Base-by-base conservation (phyloP, 2,888 invertebrate genomes). In the Drosophila phalerata region DNA sequence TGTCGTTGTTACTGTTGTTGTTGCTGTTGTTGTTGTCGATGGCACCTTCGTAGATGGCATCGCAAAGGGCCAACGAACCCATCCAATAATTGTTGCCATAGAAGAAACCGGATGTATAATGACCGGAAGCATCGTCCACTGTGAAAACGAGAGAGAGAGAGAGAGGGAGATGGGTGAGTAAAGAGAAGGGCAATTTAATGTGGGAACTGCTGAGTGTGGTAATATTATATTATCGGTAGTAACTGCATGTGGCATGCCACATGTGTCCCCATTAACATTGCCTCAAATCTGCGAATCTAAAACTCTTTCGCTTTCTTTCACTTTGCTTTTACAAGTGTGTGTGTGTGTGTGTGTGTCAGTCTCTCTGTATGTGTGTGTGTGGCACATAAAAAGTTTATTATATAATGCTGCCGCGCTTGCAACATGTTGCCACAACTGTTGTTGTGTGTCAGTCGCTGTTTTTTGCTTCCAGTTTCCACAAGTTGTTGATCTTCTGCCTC, bases 1-100 rank as follows among this genome's bases (percentile, higher is more conserved):
- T 55, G 57, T 42, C 45, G 63, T 10, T 55, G 32, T 1, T 56
- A 42, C 8, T 42, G 63, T 25, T 76, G 28, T 25, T n/a, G 61
- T 30, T 69, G 63, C 52, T 34, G 64, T 57, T 69, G 73, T 42
- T 43, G 62, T 19, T 42, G 0, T 43, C 55, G 51, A 55, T 70
- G 55, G 60, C 42, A 37, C 66, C 72, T 10, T 92, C 90, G 77
- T 94, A 94, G 71, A 96, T 95, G 79, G 95, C 93, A 76, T 95
- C 94, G 92, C 96, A 96, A 37, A 96, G 94, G 80, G 95, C 95
- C 65, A 95, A 94, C 0, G 96, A 96, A 61, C 96, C 96, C 68
- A 95, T 94, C 96, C 96, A 96, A 92, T 96, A 96, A 91, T 96
- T 95, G 92, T 96, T 96, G 64, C 96, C 96, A 94, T 96, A 96